phyloP scores from a whole-genome alignment of 2,113 vertebrate genomes.

The Strigops habroptila region DNA sequence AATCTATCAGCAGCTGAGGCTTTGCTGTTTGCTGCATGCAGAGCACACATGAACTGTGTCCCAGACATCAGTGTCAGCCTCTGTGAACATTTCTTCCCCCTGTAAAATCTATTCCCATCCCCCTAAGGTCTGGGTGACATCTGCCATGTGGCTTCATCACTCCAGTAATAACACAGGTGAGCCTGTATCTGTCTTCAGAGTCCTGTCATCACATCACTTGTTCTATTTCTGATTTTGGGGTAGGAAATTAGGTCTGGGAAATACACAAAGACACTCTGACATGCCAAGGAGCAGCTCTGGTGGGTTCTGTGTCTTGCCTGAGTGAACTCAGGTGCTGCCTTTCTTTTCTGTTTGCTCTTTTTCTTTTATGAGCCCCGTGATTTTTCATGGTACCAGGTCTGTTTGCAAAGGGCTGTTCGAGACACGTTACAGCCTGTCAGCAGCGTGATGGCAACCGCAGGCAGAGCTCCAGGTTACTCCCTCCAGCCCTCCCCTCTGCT shows the following conservation, averaged over 20 bases:
- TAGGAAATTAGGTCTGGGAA: not conserved
- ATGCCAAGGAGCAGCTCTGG: not conserved
- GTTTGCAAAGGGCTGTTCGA: not conserved
- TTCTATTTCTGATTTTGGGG: not conserved
- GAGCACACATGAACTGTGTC: not conserved
- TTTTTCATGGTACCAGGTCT: not conserved
- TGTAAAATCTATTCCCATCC: not conserved
- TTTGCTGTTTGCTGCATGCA: not conserved
- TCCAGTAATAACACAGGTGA: not conserved
- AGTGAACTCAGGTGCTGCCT: not conserved
- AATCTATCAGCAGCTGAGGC: not conserved
- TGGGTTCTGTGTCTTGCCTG: not conserved
- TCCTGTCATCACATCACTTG: not conserved
- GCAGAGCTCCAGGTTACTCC: not conserved
- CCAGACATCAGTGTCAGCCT: not conserved
- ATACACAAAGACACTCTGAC: not conserved
- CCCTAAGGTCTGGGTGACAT: not conserved
- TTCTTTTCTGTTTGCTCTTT: not conserved
- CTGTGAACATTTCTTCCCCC: accelerated
- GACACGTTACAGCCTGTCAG: not conserved
- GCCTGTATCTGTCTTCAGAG: not conserved
- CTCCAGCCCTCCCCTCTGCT: not conserved
- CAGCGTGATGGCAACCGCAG: not conserved
- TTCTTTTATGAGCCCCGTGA: not conserved
- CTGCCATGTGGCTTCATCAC: not conserved